These are phyloP conservation scores for Melanargia galathea DNA, from an alignment of 2,888 invertebrate genomes.

Conservation along the genomic window DNA sequence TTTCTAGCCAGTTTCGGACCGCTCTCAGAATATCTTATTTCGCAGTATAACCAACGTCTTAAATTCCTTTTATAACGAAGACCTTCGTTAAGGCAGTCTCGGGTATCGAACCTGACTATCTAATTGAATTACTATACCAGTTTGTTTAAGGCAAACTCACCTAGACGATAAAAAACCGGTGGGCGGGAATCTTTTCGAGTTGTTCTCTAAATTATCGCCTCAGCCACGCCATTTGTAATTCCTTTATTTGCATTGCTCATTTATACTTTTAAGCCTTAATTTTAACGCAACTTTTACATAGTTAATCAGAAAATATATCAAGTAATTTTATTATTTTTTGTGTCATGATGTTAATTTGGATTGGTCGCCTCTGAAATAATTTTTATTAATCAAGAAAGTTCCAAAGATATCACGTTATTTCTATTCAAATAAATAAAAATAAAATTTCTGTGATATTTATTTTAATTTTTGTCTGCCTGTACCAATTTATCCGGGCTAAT, in stretches of 20 bases:
- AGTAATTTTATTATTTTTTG: neutral
- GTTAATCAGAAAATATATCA: neutral
- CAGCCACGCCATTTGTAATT: constrained; percentile 31
- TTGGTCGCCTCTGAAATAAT: no score
- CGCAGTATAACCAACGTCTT: constrained; percentile 10
- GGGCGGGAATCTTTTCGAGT: constrained; percentile 37
- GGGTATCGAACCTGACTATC: constrained; percentile 30
- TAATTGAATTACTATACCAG: constrained; percentile 37
- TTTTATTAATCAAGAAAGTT: no score
- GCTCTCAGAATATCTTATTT: neutral
- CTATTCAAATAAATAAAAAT: no score
- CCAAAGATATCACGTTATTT: no score
- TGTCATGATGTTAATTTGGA: neutral
- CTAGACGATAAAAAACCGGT: constrained; percentile 28
- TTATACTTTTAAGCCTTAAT: constrained; percentile 21
- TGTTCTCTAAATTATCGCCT: constrained; percentile 37
- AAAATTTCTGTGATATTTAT: no score
- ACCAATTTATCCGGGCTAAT: no score
- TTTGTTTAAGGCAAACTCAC: constrained; percentile 35
- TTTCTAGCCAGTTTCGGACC: neutral
- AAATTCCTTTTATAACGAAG: constrained; percentile 19
- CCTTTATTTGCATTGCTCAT: constrained; percentile 36
- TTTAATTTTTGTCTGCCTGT: no score
- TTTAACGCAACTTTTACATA: constrained; percentile 13
- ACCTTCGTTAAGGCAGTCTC: constrained; percentile 20